Percentiles rank a stretch among this genome's conserved stretches.
Conservation (phyloP, 2,888 invertebrate species). For the Ditula angustiorana region DNA sequence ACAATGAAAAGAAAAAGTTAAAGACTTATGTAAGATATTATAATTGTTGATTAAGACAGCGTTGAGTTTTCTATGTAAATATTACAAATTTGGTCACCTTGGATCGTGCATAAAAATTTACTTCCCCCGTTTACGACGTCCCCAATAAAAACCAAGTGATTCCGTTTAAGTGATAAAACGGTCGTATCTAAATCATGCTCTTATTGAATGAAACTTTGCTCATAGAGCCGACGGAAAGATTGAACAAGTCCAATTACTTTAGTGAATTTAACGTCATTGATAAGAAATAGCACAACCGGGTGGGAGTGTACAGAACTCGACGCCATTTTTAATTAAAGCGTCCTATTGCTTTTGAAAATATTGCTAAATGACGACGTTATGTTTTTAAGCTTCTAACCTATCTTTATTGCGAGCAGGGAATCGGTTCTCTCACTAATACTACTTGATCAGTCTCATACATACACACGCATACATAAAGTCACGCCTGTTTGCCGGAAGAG, state of each 20-base stretch:
- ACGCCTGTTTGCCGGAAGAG: too few species aligned
- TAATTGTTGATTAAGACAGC: neutral
- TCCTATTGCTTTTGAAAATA: neutral
- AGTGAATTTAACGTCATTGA: neutral
- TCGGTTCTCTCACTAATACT: too few species aligned
- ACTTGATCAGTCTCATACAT: too few species aligned
- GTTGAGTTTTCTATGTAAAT: neutral
- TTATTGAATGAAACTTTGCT: conserved; percentile 28
- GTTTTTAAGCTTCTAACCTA: too few species aligned
- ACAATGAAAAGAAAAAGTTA: too few species aligned
- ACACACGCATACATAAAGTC: too few species aligned
- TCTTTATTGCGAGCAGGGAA: too few species aligned
- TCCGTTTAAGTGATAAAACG: conserved; percentile 11
- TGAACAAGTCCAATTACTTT: conserved; percentile 20
- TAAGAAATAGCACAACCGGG: neutral
- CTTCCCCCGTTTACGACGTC: conserved; percentile 10
- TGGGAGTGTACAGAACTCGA: neutral
- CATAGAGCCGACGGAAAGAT: neutral
- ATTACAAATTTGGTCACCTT: neutral
- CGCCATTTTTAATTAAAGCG: conserved; percentile 18
- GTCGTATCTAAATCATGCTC: conserved; percentile 12
- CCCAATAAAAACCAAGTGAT: conserved; percentile 13
- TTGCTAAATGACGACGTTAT: too few species aligned
- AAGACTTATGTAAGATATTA: neutral
- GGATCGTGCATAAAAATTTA: conserved; percentile 12